A percentile compares a stretch with the other conserved stretches of the same genome.
These are phyloP conservation scores for Orbicella faveolata DNA, from an alignment of 64 coral and sea anemone genomes.

Conservation along the genomic window DNA sequence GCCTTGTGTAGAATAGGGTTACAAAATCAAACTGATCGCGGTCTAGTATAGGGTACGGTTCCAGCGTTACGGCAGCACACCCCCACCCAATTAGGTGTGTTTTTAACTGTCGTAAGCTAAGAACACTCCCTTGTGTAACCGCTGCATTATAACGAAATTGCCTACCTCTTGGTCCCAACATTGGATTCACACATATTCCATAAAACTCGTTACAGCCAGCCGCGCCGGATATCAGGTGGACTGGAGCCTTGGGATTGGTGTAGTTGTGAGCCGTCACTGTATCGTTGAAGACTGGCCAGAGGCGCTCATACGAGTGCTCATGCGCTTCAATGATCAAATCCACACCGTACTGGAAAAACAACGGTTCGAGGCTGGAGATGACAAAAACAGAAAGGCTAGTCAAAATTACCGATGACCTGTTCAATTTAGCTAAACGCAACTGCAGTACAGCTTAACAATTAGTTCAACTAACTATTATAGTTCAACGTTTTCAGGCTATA, in stretches of 20 bases:
- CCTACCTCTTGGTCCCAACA: constrained; percentile 75
- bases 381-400: not conserved
- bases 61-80: too few relatives aligned
- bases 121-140: not conserved
- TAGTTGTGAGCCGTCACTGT: constrained; percentile 72
- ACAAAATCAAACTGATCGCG: too few relatives aligned
- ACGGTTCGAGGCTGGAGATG: constrained; percentile 61
- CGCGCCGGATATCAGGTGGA: constrained; percentile 77
- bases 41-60: too few relatives aligned
- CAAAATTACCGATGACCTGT: not conserved
- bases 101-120: not conserved
- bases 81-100: too few relatives aligned
- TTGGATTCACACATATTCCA: constrained; percentile 80
- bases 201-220: constrained; percentile 81
- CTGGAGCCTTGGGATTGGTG: constrained; percentile 67
- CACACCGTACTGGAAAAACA: constrained; percentile 88
- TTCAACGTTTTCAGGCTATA: not conserved
- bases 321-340: constrained; percentile 81
- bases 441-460: not conserved
- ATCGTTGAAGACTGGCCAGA: constrained; percentile 81
- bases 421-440: not conserved
- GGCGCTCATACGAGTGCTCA: constrained; percentile 84
- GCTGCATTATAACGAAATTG: not conserved
- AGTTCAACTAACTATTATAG: too few relatives aligned
- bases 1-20: too few relatives aligned